phyloP scores from a whole-genome alignment of 2,113 vertebrate genomes.

The Tetrao urogallus region DNA sequence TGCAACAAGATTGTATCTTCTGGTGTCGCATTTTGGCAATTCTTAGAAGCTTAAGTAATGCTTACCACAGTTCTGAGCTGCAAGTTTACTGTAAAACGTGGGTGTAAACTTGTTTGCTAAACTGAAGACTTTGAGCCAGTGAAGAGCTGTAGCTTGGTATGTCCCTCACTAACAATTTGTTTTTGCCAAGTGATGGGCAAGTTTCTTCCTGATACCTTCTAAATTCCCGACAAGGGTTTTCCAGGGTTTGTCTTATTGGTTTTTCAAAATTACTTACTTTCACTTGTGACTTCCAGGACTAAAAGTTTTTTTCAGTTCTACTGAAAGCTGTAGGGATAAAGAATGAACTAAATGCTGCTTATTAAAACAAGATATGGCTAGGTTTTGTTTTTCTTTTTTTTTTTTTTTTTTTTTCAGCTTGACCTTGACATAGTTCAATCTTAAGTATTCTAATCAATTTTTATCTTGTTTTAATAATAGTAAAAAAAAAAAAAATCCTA shows the following conservation, averaged over 20 bases:
- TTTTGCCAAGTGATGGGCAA: neutral
- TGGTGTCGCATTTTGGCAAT: neutral
- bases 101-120: neutral
- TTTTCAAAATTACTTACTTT: neutral
- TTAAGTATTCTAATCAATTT: neutral
- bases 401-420: neutral
- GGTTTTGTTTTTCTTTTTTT: neutral
- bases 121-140: neutral
- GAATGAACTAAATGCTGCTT: neutral
- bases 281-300: neutral
- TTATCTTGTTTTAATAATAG: neutral
- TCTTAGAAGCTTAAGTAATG: neutral
- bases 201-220: neutral
- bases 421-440: accelerated
- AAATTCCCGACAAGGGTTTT: neutral
- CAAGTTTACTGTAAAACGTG: neutral
- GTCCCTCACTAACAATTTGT: neutral
- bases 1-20: neutral
- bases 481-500: too few species aligned
- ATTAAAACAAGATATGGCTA: neutral
- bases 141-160: neutral
- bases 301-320: neutral
- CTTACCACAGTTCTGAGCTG: neutral
- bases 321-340: neutral
- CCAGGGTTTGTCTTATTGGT: neutral